Evolutionary conservation across 1,140 invertebrate genomes (phyloP), one percentile per base, ranked within the genome.

Genomic region (Zaprionus davidi): DNA sequence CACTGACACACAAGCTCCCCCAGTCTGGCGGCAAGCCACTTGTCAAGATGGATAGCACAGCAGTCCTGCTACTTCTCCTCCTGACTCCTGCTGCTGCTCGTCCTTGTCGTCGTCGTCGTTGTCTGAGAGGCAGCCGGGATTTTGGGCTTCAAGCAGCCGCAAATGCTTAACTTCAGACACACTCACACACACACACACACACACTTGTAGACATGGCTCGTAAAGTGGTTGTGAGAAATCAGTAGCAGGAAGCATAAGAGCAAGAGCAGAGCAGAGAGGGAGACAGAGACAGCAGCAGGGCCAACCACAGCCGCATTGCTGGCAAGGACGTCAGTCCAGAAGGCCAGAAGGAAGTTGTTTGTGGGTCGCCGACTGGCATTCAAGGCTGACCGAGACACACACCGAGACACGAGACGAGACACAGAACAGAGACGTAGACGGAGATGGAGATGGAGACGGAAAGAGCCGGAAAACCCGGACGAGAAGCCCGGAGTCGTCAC

Each of bases 121-220:
- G 73, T 76, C 77, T 76, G 73, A 76, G 73, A 75, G 71, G 46
- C 73, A 76, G 64, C 58, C 84, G 79, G 78, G 85, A 73, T 90
- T 87, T 88, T 84, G 81, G 83, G 85, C 85, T 81, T 79, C 84
- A 88, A 88, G 81, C 84, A 88, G 84, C 84, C 84, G 84, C 84
- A 88, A 88, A 88, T 90, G 84, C 81, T 87, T 87, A 87, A 87
- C 84, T 87, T 90, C 85, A 87, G 84, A 88, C 83, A 86, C 71
- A 81, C 28, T 34, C 71, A 76, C 44, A 70, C 65, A 56, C 46
- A 73, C 17, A 67, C 57, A 62, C 38, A 68, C 20, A 56, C 44
- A 67, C 24, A 62, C 24, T 20, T 12, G 46, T 24, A 62, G 17
- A 49, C 22, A 70, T 26, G 22, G 15, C 46, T 58, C 44, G 63